Conservation (phyloP, 2,113 vertebrate genomes). For the Procavia capensis region DNA sequence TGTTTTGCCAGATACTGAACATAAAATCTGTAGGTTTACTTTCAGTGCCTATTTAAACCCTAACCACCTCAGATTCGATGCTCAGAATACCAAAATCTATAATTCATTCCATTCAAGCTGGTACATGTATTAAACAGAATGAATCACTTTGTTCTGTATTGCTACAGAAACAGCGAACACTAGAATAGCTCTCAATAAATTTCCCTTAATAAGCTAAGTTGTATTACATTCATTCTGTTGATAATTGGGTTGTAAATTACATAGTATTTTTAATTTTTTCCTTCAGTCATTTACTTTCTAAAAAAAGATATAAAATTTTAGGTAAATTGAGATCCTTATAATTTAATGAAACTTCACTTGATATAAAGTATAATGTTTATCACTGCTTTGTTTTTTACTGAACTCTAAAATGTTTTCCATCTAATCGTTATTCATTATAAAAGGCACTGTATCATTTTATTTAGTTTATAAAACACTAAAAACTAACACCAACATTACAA, state of each 20-base stretch:
- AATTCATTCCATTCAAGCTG: not conserved
- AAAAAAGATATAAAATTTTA: not conserved
- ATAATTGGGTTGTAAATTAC: not conserved
- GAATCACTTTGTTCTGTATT: not conserved
- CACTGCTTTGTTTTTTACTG: not conserved
- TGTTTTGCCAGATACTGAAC: not conserved
- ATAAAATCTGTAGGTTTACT: not conserved
- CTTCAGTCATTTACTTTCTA: not conserved
- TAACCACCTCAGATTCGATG: not conserved
- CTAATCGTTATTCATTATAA: not conserved
- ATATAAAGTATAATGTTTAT: not conserved
- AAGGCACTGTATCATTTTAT: not conserved
- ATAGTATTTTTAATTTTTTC: not conserved
- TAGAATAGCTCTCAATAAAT: not conserved
- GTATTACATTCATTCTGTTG: not conserved
- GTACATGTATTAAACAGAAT: not conserved
- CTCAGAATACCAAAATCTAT: not conserved
- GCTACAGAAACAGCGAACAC: not conserved
- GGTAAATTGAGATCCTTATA: not conserved
- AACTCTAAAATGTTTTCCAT: not conserved
- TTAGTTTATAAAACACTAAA: conserved; percentile 9
- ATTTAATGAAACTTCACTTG: not conserved
- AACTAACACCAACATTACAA: not conserved
- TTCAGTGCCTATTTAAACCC: not conserved
- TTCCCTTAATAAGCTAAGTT: not conserved